A percentile compares a stretch with the other conserved stretches of the same genome.
Conservation (phyloP, 1,140 invertebrate species). For the Papilio polyxenes region DNA sequence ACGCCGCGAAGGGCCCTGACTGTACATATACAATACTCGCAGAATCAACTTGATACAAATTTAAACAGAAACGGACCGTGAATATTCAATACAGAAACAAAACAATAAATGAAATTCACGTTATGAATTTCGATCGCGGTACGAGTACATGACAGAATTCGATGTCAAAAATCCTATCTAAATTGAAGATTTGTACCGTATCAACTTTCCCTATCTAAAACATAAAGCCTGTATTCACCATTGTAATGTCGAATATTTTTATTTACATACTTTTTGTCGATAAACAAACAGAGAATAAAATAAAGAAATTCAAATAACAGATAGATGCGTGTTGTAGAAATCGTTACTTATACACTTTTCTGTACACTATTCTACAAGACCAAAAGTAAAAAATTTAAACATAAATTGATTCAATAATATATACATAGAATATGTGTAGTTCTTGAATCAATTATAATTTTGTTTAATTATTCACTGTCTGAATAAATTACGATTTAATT, state of each 20-base stretch:
- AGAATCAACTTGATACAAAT: neutral
- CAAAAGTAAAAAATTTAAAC: too few species aligned
- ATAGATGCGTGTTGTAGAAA: too few species aligned
- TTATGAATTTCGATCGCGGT: neutral
- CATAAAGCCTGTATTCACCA: neutral
- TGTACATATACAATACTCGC: neutral
- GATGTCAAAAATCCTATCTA: conserved; percentile 6
- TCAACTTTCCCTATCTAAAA: conserved; percentile 6
- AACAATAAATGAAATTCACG: neutral
- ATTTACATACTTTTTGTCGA: neutral
- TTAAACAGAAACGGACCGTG: neutral
- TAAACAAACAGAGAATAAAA: too few species aligned
- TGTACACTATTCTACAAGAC: too few species aligned
- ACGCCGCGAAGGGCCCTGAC: too few species aligned
- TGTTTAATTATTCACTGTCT: too few species aligned
- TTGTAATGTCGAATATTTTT: neutral
- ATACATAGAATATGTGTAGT: too few species aligned
- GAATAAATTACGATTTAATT: too few species aligned
- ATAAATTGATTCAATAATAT: too few species aligned
- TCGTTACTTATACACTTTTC: too few species aligned
- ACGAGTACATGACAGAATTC: neutral
- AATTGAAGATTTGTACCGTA: conserved; percentile 8
- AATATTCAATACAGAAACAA: conserved; percentile 12
- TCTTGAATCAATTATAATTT: too few species aligned
- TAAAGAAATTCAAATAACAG: too few species aligned